A percentile compares a stretch with the other conserved stretches of the same genome.
These are phyloP conservation scores for Lasaia peninsularis DNA, from an alignment of 1,140 invertebrate genomes.

Conservation along the genomic window DNA sequence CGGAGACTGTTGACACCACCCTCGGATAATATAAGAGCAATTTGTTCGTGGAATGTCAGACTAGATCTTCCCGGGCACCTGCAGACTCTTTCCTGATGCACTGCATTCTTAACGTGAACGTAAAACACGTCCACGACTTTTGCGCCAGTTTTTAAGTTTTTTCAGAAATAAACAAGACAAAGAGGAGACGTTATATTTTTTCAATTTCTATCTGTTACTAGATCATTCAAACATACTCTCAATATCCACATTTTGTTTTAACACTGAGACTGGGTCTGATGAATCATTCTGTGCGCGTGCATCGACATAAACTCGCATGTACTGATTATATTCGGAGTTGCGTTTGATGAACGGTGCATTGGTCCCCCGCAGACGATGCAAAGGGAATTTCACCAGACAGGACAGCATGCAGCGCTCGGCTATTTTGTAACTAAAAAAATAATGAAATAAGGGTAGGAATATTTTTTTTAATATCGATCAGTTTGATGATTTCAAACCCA, in stretches of 20 bases:
- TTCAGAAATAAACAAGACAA: too few species aligned
- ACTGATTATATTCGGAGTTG: constrained; percentile 39
- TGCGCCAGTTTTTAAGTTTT: too few species aligned
- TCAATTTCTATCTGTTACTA: background rate
- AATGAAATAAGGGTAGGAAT: background rate
- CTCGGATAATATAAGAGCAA: too few species aligned
- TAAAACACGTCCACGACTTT: too few species aligned
- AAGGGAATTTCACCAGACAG: constrained; percentile 47
- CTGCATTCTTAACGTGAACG: too few species aligned
- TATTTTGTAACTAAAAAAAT: constrained; percentile 53
- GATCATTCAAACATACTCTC: constrained; percentile 29
- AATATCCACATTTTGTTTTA: constrained; percentile 29
- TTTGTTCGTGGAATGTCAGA: too few species aligned
- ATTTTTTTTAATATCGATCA: too few species aligned
- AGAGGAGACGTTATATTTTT: too few species aligned
- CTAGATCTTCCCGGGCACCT: too few species aligned
- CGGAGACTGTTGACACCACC: too few species aligned
- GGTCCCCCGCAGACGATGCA: constrained; percentile 49
- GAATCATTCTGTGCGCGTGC: constrained; percentile 29
- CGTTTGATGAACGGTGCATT: constrained; percentile 47
- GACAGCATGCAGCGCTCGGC: constrained; percentile 57
- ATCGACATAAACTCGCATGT: constrained; percentile 50
- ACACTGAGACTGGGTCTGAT: constrained; percentile 13
- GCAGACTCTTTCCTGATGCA: too few species aligned
- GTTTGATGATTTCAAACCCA: too few species aligned